Evolutionary conservation across 2,113 vertebrate genomes (phyloP), one percentile per base, ranked within the genome.

Genomic region (Proterorhinus semilunaris): DNA sequence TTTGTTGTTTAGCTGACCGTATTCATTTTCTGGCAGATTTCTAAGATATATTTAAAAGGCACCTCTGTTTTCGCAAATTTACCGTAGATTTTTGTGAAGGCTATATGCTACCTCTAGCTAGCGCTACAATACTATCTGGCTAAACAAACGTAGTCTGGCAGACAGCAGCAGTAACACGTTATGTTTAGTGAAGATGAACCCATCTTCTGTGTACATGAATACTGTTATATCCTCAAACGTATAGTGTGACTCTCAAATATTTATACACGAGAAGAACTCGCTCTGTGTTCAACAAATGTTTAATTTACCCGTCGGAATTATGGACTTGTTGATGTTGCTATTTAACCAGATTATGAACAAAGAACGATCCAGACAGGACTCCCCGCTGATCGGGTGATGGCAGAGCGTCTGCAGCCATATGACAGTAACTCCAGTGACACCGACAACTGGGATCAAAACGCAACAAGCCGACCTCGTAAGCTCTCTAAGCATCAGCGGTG

Each of bases 401-500:
- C 94, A 94, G 93, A 91, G 90, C 93, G 92, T 90, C 93, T 93
- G 92, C 95, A 93, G 91, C 94, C 95, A 92, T 96, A 95, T 95
- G 96, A 96, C 90, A 95, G 95, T 92, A 96, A 97, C 93, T 96
- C 94, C 91, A 96, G 95, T 86, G 95, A 96, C 90, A 94, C 94
- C 86, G 95, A 96, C 92, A 96, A 95, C 89, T 95, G 95, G 92
- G 94, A 95, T 90, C 92, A 89, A 89, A 95, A 94, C 92, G 91
- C 94, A 83, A 92, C 93, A 87, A 94, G 91, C 92, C 95, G 94
- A 94, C 94, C 95, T 92, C 94, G 94, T 91, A 95, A 95, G 90
- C 93, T 96, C 92, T 96, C 90, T 93, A 96, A 94, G 86, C 93
- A 95, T 90, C 93, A 93, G 91, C 96, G 96, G 96, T 98, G 93